A percentile compares a stretch with the other conserved stretches of the same genome.
Evolutionary conservation across 2,888 invertebrate genomes (phyloP).

Genomic region (Drosophila monieri): DNA sequence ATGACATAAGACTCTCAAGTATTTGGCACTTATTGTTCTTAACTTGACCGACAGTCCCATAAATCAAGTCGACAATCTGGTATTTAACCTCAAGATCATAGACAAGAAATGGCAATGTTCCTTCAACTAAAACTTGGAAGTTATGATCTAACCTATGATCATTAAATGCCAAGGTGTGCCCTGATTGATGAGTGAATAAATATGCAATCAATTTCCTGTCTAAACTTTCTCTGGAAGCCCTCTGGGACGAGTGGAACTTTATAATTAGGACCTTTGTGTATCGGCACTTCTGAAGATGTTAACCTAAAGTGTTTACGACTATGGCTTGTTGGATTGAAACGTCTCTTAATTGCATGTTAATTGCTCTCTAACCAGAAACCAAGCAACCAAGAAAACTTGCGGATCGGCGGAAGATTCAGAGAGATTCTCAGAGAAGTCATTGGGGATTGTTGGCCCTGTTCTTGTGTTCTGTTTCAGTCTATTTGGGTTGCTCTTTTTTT

Average conservation of each 20-base stretch:
- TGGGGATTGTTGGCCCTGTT: slow-evolving; percentile 59
- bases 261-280: slow-evolving; percentile 29
- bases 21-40: slow-evolving; percentile 42
- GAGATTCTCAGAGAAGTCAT: slow-evolving; percentile 32
- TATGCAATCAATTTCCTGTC: slow-evolving; percentile 40
- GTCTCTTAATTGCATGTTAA: slow-evolving; percentile 81
- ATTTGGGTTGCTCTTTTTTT: slow-evolving; percentile 6
- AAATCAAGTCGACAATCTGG: slow-evolving; percentile 50
- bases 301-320: slow-evolving; percentile 36
- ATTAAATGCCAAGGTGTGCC: neutral
- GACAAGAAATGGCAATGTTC: slow-evolving; percentile 15
- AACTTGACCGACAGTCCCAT: slow-evolving; percentile 47
- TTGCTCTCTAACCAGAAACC: slow-evolving; percentile 64
- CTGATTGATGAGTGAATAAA: neutral
- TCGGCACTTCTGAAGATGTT: slow-evolving; percentile 30
- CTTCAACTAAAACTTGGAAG: neutral
- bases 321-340: slow-evolving; percentile 71
- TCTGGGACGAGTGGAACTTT: slow-evolving; percentile 30
- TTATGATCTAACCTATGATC: neutral
- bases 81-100: slow-evolving; percentile 8
- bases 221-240: slow-evolving; percentile 47
- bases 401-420: slow-evolving; percentile 61
- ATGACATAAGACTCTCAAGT: slow-evolving; percentile 61
- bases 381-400: slow-evolving; percentile 38
- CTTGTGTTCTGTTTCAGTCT: slow-evolving; percentile 23